Base-by-base conservation (phyloP, 2,888 invertebrate species). In the Marasmarcha lunaedactyla region DNA sequence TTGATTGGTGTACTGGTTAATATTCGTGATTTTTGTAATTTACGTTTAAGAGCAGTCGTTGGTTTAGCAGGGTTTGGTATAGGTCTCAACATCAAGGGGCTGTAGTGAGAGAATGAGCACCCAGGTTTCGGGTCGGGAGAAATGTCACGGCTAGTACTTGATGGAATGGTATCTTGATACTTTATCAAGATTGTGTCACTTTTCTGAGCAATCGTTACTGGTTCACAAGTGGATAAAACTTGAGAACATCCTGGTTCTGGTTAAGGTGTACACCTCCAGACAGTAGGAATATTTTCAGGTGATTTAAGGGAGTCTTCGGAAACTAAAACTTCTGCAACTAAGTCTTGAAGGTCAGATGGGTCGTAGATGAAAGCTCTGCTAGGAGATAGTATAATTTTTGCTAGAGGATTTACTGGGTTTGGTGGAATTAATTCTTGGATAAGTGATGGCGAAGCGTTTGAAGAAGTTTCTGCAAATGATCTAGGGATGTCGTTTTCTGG, bases 171-270 rank as follows among this genome's bases (percentile, higher is more conserved):
- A n/a, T n/a, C n/a, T n/a, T n/a, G n/a, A n/a, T n/a, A n/a, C n/a
- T n/a, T n/a, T n/a, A n/a, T n/a, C n/a, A n/a, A n/a, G n/a, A n/a
- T n/a, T n/a, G n/a, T n/a, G n/a, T n/a, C n/a, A n/a, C n/a, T n/a
- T n/a, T n/a, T n/a, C n/a, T n/a, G n/a, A n/a, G n/a, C n/a, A n/a
- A n/a, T n/a, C n/a, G n/a, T n/a, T n/a, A n/a, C n/a, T 40, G 39
- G 40, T 37, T 10, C 44, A 46, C 38, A 36, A 46, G 38, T 38
- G 43, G 44, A 46, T 37, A 44, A 39, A 40, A n/a, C 11, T 46
- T 25, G 41, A 25, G 42, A 47, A 48, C 47, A 47, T 47, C 43
- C 46, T 42, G 47, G 44, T 47, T 46, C 45, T 44, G 46, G 48
- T 44, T 44, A 41, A 42, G 45, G 46, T 46, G 42, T 33, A 33